Percentiles rank a stretch among this genome's conserved stretches.
phyloP scores from a whole-genome alignment of 2,888 invertebrate genomes.

The Prosopocoilus inquinatus region DNA sequence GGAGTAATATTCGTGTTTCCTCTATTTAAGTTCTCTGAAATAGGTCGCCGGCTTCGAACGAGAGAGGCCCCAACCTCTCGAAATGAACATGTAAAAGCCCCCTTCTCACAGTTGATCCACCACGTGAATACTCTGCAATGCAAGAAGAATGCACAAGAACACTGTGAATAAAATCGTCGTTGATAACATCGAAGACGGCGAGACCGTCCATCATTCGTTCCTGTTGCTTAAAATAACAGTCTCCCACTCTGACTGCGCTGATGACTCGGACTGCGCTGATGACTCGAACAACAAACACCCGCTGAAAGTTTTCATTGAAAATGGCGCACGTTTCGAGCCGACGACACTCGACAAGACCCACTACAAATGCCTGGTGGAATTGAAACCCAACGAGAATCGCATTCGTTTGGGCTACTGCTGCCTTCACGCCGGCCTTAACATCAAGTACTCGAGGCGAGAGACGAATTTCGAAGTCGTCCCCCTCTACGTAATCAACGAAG shows the following conservation, averaged over 20 bases:
- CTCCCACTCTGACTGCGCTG: constrained; percentile 17
- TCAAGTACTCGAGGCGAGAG: constrained; percentile 60
- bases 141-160: no score
- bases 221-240: constrained; percentile 32
- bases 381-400: constrained; percentile 63
- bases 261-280: background rate
- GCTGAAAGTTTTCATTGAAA: background rate
- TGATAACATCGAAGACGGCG: constrained; percentile 30
- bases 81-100: no score
- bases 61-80: no score
- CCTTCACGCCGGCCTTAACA: constrained; percentile 51
- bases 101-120: no score
- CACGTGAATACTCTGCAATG: no score
- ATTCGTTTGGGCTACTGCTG: constrained; percentile 60
- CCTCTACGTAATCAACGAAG: constrained; percentile 71
- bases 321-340: background rate
- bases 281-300: background rate
- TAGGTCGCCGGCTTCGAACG: no score
- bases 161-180: constrained; percentile 23
- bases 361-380: constrained; percentile 67
- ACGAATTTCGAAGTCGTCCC: constrained; percentile 69
- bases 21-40: no score
- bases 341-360: constrained; percentile 53
- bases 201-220: constrained; percentile 31
- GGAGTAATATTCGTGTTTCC: no score